Evolutionary conservation across 2,888 invertebrate genomes (phyloP).

Genomic region (Carabus problematicus): DNA sequence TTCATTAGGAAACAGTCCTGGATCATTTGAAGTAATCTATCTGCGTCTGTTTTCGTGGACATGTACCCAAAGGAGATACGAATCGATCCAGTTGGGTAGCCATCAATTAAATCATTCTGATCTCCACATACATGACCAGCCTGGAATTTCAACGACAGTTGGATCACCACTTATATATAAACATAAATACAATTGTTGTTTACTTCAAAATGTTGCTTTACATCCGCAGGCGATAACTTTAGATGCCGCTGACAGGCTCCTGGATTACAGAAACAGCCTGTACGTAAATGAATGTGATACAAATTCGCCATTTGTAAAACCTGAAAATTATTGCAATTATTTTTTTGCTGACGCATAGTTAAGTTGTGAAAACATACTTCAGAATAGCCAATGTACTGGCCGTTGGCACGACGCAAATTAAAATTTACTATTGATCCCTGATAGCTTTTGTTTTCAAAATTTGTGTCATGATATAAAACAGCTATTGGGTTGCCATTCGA

Average conservation of each 20-base stretch:
- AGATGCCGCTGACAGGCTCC: conserved; percentile 91
- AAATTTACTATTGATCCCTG: conserved; percentile 93
- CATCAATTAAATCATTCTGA: conserved; percentile 82
- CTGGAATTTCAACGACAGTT: conserved; percentile 54
- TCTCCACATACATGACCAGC: conserved; percentile 94
- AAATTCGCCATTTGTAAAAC: conserved; percentile 89
- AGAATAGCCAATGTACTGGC: conserved; percentile 84
- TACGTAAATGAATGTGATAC: conserved; percentile 84
- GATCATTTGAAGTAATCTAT: conserved; percentile 76
- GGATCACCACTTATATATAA: too few relatives aligned
- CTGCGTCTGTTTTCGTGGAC: conserved; percentile 77
- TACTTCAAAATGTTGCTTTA: conserved; percentile 78
- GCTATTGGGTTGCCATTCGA: conserved; percentile 74
- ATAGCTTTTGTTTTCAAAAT: conserved; percentile 65
- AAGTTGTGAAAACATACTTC: conserved; percentile 66
- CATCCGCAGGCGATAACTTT: conserved; percentile 69
- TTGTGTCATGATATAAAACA: conserved; percentile 75
- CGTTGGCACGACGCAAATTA: conserved; percentile 80
- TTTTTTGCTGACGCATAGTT: too few relatives aligned
- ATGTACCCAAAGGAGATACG: conserved; percentile 93
- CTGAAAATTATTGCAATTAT: conserved; percentile 59
- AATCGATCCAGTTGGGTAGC: conserved; percentile 89
- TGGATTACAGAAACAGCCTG: conserved; percentile 97
- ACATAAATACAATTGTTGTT: conserved; percentile 43
- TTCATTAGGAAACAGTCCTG: conserved; percentile 73